Evolutionary conservation across 2,888 invertebrate genomes (phyloP).

Genomic region (Drosophila kambysellisi): DNA sequence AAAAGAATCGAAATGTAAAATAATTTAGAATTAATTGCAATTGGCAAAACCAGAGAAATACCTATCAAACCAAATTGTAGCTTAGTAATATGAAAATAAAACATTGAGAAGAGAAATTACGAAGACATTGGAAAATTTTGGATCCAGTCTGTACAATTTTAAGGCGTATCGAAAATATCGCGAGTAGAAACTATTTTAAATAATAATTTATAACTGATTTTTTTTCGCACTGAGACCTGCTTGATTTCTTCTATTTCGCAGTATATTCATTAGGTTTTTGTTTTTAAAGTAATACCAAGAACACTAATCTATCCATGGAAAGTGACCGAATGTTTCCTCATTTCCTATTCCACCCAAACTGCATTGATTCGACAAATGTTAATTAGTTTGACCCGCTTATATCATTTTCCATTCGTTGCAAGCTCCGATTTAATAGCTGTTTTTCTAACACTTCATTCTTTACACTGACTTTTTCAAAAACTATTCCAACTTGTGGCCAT

Average conservation of each 20-base stretch:
- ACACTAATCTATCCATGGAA: not conserved
- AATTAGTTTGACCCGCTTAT: conserved; percentile 21
- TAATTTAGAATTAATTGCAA: not conserved
- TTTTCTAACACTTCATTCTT: conserved; percentile 23
- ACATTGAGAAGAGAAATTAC: not conserved
- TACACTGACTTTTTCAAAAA: conserved; percentile 18
- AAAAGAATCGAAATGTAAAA: not conserved
- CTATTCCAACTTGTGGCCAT: conserved; percentile 10
- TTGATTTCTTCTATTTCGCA: not conserved
- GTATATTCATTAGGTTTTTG: not conserved
- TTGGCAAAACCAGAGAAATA: not conserved
- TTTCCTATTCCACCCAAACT: not conserved
- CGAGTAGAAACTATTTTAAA: not conserved
- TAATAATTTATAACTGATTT: not conserved
- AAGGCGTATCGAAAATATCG: not conserved
- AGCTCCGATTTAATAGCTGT: conserved; percentile 4
- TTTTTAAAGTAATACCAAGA: not conserved
- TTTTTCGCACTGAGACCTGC: not conserved
- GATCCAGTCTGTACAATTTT: not conserved
- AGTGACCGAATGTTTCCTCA: not conserved
- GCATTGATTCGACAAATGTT: conserved; percentile 23
- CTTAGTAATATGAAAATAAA: not conserved
- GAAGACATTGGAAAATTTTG: not conserved
- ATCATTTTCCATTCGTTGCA: conserved; percentile 20
- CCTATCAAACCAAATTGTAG: not conserved